Percentiles rank a stretch among this genome's conserved stretches.
These are phyloP conservation scores for Triplophysa rosa DNA, from an alignment of 2,113 vertebrate species.

Conservation along the genomic window DNA sequence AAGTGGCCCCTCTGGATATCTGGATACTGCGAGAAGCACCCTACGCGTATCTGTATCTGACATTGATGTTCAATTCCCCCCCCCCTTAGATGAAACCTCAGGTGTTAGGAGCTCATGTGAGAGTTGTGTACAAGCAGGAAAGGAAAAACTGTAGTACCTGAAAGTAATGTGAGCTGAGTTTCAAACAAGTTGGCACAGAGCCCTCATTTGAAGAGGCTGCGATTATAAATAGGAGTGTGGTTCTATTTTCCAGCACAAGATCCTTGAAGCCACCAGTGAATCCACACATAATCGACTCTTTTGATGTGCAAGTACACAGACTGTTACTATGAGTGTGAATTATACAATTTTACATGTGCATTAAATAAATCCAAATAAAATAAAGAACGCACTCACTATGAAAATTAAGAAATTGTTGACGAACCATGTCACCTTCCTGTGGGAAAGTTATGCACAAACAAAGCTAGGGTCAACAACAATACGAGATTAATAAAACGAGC, in stretches of 20 bases:
- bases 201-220: conserved; percentile 56
- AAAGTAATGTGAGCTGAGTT: conserved; percentile 67
- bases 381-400: conserved; percentile 48
- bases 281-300: conserved; percentile 60
- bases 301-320: conserved; percentile 54
- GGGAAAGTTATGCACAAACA: conserved; percentile 73
- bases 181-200: conserved; percentile 54
- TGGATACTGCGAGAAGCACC: background rate
- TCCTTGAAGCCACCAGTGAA: conserved; percentile 60
- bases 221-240: conserved; percentile 73
- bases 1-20: conserved; percentile 50
- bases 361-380: too few species aligned
- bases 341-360: too few species aligned
- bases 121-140: background rate
- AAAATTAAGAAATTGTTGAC: conserved; percentile 79
- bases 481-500: conserved; percentile 38
- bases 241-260: background rate
- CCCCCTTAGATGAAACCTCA: background rate
- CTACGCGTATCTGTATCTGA: conserved; percentile 8
- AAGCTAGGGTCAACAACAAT: conserved; percentile 65
- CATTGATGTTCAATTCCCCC: background rate
- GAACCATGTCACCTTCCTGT: conserved; percentile 78
- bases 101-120: background rate
- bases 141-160: conserved; percentile 61
- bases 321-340: background rate